Evolutionary conservation across 2,797 vertebrate species (phyloP).

Genomic region (Spinibarbus caldwelli): DNA sequence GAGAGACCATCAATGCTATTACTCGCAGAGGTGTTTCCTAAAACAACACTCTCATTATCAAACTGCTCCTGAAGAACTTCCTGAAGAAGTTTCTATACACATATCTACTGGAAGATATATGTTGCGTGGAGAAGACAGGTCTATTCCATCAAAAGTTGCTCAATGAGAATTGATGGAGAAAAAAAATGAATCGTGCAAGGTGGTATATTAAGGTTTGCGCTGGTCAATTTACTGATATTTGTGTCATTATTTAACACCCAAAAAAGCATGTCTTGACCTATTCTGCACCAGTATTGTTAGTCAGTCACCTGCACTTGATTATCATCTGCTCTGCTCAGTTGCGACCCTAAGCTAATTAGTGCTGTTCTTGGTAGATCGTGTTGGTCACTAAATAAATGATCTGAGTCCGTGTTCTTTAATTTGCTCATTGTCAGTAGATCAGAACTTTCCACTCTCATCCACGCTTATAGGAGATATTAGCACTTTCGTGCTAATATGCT

Average conservation of each 20-base stretch:
- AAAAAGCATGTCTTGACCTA: too few species aligned
- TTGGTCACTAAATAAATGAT: too few species aligned
- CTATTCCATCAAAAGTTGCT: background rate
- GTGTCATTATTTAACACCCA: too few species aligned
- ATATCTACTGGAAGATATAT: background rate
- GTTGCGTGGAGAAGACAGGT: background rate
- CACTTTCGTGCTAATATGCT: too few species aligned
- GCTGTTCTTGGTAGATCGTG: too few species aligned
- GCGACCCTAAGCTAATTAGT: too few species aligned
- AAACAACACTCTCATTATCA: background rate
- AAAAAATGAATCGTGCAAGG: too few species aligned
- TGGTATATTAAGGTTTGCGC: too few species aligned
- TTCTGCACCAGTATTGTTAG: background rate
- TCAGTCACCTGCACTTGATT: background rate
- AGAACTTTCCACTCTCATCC: background rate
- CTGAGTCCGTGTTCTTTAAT: background rate
- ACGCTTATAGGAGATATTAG: too few species aligned
- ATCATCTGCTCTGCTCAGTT: background rate
- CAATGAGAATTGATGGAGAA: background rate
- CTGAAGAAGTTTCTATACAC: background rate
- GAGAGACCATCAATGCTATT: background rate
- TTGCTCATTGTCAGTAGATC: background rate
- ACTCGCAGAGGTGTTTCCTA: background rate
- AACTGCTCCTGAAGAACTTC: background rate
- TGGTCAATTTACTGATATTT: too few species aligned